Evolutionary conservation across 2,113 vertebrate genomes (phyloP).

Genomic region (Carettochelys insculpta): DNA sequence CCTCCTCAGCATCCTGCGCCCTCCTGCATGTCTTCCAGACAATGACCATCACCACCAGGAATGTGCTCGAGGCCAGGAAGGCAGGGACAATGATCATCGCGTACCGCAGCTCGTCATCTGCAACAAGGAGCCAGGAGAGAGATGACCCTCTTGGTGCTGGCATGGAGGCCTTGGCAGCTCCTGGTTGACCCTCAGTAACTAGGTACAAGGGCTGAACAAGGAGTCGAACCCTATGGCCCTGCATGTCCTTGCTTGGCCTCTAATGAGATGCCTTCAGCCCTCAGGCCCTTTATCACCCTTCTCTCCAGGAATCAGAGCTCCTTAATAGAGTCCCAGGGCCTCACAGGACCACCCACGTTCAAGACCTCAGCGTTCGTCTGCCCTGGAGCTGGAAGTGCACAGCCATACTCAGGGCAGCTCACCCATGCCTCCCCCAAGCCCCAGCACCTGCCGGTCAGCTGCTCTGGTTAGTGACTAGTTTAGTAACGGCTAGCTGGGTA

Average conservation of each 20-base stretch:
- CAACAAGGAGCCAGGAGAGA: background rate
- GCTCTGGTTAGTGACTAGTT: too few relatives aligned
- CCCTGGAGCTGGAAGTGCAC: background rate
- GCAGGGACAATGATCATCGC: constrained; percentile 71
- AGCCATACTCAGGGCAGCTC: too few relatives aligned
- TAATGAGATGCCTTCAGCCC: background rate
- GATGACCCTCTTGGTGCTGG: background rate
- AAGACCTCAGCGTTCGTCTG: background rate
- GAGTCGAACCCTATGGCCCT: background rate
- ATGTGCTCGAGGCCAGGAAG: constrained; percentile 67
- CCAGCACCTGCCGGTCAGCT: too few relatives aligned
- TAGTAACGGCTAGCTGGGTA: too few relatives aligned
- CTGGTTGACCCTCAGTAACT: background rate
- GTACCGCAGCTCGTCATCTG: constrained; percentile 61
- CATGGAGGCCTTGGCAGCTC: background rate
- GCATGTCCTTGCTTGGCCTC: background rate
- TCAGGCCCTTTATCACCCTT: background rate
- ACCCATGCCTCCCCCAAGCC: too few relatives aligned
- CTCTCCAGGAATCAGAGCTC: background rate
- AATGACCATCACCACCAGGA: constrained; percentile 68
- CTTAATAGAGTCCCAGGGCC: background rate
- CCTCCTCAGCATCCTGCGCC: background rate
- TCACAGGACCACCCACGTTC: background rate
- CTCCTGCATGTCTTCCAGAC: constrained; percentile 66
- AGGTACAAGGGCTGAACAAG: background rate